phyloP scores from a whole-genome alignment of 2,113 vertebrate genomes.

The Aviceda subcristata region DNA sequence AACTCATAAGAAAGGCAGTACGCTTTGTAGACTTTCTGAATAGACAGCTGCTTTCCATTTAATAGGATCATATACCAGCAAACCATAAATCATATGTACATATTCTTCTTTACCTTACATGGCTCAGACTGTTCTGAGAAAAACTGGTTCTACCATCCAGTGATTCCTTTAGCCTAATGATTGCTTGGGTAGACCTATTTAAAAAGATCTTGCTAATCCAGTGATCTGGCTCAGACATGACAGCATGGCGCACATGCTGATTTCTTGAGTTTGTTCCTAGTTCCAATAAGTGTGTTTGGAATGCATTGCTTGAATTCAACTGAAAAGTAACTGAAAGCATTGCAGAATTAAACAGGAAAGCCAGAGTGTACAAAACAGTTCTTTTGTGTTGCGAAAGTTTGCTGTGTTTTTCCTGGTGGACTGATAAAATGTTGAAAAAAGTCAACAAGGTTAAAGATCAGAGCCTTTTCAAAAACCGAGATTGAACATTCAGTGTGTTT shows the following conservation, averaged over 20 bases:
- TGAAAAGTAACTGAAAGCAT: background rate
- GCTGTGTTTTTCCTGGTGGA: background rate
- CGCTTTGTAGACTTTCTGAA: background rate
- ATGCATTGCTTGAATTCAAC: background rate
- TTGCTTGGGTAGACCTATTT: constrained; percentile 34
- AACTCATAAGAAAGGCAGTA: background rate
- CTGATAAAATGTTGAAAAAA: background rate
- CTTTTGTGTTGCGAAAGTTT: background rate
- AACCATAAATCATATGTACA: background rate
- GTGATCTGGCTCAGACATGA: constrained; percentile 24
- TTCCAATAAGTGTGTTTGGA: background rate
- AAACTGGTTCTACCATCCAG: constrained; percentile 65
- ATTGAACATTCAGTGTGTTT: background rate
- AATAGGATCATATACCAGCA: background rate
- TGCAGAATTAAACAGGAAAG: background rate
- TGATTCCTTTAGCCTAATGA: constrained; percentile 34
- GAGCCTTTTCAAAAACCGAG: background rate
- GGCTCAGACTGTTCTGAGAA: constrained; percentile 10
- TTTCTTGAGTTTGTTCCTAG: background rate
- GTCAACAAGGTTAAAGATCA: background rate
- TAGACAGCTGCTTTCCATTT: background rate
- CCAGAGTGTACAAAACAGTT: background rate
- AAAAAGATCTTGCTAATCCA: constrained; percentile 17
- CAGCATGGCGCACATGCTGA: background rate
- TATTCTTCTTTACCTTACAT: constrained; percentile 35